A percentile compares a stretch with the other conserved stretches of the same genome.
Conservation (phyloP, 2,888 invertebrate genomes). For the Zygaena filipendulae region DNA sequence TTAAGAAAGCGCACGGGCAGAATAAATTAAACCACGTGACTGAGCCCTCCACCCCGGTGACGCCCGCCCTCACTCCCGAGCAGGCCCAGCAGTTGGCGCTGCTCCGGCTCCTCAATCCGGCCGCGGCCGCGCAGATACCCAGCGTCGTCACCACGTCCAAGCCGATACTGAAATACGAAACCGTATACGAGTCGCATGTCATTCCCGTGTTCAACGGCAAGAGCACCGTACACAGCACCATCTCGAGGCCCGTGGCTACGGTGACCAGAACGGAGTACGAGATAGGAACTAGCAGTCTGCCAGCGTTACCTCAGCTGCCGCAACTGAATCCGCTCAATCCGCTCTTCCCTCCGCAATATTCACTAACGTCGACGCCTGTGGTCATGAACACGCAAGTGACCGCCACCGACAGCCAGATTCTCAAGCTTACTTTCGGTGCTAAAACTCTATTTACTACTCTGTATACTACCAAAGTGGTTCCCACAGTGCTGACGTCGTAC, state of each 20-base stretch:
- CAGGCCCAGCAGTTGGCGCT: slow-evolving; percentile 81
- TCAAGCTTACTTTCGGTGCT: slow-evolving; percentile 91
- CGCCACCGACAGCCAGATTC: slow-evolving; percentile 81
- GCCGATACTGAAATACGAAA: slow-evolving; percentile 80
- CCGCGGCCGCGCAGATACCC: slow-evolving; percentile 72
- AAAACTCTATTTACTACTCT: slow-evolving; percentile 89
- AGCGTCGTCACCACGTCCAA: slow-evolving; percentile 83
- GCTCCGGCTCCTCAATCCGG: slow-evolving; percentile 76
- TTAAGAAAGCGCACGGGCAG: slow-evolving; percentile 57
- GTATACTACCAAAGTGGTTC: slow-evolving; percentile 84
- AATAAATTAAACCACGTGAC: slow-evolving; percentile 59
- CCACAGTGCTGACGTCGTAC: slow-evolving; percentile 85
- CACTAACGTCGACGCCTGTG: slow-evolving; percentile 83
- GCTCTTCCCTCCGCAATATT: slow-evolving; percentile 71
- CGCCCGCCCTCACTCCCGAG: slow-evolving; percentile 72
- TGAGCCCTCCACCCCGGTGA: slow-evolving; percentile 52
- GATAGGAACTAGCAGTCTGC: slow-evolving; percentile 77
- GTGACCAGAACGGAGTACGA: slow-evolving; percentile 84
- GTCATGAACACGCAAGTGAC: slow-evolving; percentile 82
- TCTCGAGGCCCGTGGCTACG: slow-evolving; percentile 82
- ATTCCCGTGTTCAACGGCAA: slow-evolving; percentile 82
- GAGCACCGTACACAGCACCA: slow-evolving; percentile 79
- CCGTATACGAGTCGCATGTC: slow-evolving; percentile 84
- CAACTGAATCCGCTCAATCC: slow-evolving; percentile 65
- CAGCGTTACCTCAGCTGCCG: slow-evolving; percentile 60